Evolutionary conservation across 2,113 vertebrate species (phyloP), one percentile per base, ranked within the genome.

Genomic region (Thamnophis sirtalis): DNA sequence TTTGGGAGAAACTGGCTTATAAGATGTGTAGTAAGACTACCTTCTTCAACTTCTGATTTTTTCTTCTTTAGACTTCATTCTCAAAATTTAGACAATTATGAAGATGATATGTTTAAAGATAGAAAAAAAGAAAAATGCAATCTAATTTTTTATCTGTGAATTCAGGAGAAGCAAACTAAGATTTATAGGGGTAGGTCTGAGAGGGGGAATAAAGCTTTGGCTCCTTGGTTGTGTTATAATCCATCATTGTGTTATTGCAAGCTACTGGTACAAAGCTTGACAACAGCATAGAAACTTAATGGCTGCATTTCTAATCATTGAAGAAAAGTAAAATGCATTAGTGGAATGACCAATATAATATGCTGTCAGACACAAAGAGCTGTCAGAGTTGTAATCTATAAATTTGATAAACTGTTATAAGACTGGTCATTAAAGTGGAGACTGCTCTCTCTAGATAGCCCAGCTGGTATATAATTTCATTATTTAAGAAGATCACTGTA

Each of bases 351-450:
- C 91, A 84, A 51, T 92, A 92, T 93, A 93, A 95, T 91, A 93
- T 56, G 88, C 58, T 73, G 93, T 91, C 53, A 94, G 90, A 92
- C 89, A 95, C 94, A 94, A 96, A 94, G 87, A 92, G 58, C 90
- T 95, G 94, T 92, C 95, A 95, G 91, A 93, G 28, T 91, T 95
- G 84, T 92, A 95, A 96, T 94, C 56, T 26, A 89, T 93, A 96
- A 94, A 95, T 92, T 85, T 96, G 95, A 96, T 93, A 93, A 96
- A 93, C 92, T 92, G 92, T 88, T 94, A 60, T 26, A 93, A 95
- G 73, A 84, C 0, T 0, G 0, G 0, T 92, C 93, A 95, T 94
- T 95, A 95, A 95, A 95, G 95, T 89, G 51, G n/a, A 91, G 89
- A 54, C 26, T 80, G 92, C 54, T 94, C 43, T 92, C 56, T 63